Conservation (phyloP, 2,888 invertebrate genomes). For the Myopa tessellatipennis region DNA sequence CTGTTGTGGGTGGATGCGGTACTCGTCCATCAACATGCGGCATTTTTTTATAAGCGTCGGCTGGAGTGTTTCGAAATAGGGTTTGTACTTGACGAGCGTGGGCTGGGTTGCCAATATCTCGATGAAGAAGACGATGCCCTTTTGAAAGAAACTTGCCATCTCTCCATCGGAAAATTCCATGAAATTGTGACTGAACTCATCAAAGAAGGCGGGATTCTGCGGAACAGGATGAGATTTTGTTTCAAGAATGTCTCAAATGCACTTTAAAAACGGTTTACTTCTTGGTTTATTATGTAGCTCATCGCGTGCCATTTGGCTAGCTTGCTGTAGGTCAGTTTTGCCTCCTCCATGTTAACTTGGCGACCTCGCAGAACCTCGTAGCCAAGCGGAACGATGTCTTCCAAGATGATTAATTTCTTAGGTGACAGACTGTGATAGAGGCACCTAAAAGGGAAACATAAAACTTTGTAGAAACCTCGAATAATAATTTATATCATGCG, state of each 20-base stretch:
- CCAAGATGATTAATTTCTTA: constrained; percentile 46
- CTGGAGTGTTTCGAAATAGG: constrained; percentile 50
- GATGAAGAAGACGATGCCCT: constrained; percentile 29
- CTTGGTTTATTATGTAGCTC: constrained; percentile 44
- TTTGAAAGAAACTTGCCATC: constrained; percentile 41
- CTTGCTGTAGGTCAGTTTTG: constrained; percentile 42
- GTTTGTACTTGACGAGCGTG: constrained; percentile 46
- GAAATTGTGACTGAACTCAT: constrained; percentile 35
- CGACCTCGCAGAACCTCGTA: constrained; percentile 43
- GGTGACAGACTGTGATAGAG: constrained; percentile 44
- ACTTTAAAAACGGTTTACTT: constrained; percentile 40
- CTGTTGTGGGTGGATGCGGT: constrained; percentile 42
- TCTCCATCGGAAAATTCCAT: constrained; percentile 38
- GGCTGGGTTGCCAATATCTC: constrained; percentile 43
- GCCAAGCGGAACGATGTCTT: constrained; percentile 45
- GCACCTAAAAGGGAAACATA: constrained; percentile 34
- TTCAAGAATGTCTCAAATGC: background rate
- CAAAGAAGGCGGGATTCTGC: constrained; percentile 37
- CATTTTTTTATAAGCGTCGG: constrained; percentile 38
- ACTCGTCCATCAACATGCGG: constrained; percentile 21
- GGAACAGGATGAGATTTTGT: background rate
- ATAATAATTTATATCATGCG: no score
- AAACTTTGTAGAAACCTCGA: background rate
- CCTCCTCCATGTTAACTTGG: constrained; percentile 38
- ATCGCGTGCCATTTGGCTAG: constrained; percentile 51